Conservation (phyloP, 2,113 vertebrate genomes). For the Cryptotis parvus region DNA sequence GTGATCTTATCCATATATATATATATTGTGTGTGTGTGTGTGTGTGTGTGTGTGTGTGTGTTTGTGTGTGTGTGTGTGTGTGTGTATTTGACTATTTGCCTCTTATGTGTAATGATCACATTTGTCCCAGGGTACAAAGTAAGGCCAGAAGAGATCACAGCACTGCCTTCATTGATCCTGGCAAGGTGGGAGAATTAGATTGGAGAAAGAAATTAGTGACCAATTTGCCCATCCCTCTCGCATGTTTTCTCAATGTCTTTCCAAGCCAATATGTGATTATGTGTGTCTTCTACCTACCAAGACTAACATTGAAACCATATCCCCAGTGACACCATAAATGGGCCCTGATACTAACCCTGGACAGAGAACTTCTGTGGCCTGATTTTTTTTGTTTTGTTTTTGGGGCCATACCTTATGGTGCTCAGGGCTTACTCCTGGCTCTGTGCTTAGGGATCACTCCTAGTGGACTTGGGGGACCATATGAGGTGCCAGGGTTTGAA, state of each 20-base stretch:
- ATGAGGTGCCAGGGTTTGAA: too few relatives aligned
- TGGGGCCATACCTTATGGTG: too few relatives aligned
- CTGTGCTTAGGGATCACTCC: too few relatives aligned
- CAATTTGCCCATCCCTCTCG: background rate
- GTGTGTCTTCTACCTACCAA: background rate
- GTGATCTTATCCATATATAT: too few relatives aligned
- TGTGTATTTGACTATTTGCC: too few relatives aligned
- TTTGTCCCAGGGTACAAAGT: background rate
- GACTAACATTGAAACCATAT: background rate
- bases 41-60: too few relatives aligned
- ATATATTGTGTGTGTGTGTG: too few relatives aligned
- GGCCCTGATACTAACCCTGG: background rate
- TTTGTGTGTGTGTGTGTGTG: too few relatives aligned
- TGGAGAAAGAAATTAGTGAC: background rate
- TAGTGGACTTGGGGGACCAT: too few relatives aligned
- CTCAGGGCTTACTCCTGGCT: too few relatives aligned
- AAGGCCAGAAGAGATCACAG: background rate
- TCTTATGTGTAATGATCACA: background rate
- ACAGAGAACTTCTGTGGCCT: background rate
- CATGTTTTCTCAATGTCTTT: background rate
- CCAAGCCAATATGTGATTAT: background rate
- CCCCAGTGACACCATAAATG: background rate
- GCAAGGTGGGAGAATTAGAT: background rate
- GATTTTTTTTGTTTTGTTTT: too few relatives aligned
- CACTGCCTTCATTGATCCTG: background rate